Base-by-base conservation (phyloP, 1,140 invertebrate species). In the Drosophila eugracilis region DNA sequence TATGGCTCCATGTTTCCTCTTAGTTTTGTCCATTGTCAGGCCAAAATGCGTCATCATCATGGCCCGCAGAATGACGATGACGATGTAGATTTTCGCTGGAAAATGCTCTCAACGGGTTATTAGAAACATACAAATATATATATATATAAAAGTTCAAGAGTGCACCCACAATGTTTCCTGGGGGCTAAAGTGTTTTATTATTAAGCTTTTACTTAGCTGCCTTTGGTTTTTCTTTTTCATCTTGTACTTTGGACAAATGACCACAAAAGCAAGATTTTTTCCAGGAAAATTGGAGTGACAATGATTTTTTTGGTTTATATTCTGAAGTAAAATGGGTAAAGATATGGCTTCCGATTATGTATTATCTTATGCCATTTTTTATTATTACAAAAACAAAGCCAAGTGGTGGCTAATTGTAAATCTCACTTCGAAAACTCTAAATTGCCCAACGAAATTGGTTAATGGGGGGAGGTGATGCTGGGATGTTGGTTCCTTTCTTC, bases 181-280 rank as follows among this genome's bases (percentile, higher is more conserved):
- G 58, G 69, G 21, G 53, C 60, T 28, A 19, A 42, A 58, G 65
- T 58, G 66, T 69, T 77, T 74, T 74, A 60, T 73, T 78, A 73
- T 78, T 57, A 78, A 78, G 67, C 75, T 59, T 71, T 65, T 54
- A 53, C 39, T 70, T 36, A 26, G 28, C 19, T 30, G 34, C 14
- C 26, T 57, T 14, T 48, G 30, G 10, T 24, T 22, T 53, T 58
- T 19, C 15, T 37, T 41, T 5, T 14, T 3, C 37, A 5, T n/a
- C 73, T 45, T 55, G 14, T 52, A 22, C 22, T 74, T 44, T 60
- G 45, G 70, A 58, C 72, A 75, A 66, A 10, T 12, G 30, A n/a
- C 4, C 12, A n/a, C n/a, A n/a, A n/a, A n/a, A n/a, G 10, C 10
- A 7, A n/a, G 30, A n/a, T 32, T 32, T 32, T 32, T n/a, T 32